Percentiles rank a stretch among this genome's conserved stretches.
Conservation (phyloP, 1,140 invertebrate genomes). For the Idris sp. region DNA sequence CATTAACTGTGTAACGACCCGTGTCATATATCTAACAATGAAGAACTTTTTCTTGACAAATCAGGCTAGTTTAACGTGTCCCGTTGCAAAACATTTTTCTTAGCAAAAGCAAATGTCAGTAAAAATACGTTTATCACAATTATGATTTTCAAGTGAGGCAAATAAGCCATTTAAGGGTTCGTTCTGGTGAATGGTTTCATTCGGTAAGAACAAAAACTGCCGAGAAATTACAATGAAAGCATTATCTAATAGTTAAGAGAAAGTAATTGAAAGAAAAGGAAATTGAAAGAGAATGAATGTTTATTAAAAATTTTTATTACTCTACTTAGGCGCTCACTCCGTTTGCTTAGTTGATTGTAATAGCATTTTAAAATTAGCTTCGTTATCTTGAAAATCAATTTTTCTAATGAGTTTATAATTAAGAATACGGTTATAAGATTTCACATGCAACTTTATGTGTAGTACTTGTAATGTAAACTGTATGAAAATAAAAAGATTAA, state of each 20-base stretch:
- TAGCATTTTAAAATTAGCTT: too few species aligned
- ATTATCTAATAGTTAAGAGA: constrained; percentile 32
- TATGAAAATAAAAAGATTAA: too few species aligned
- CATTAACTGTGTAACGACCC: constrained; percentile 66
- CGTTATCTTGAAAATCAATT: too few species aligned
- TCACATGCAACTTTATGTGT: too few species aligned
- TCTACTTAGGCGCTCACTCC: constrained; percentile 6
- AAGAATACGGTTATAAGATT: too few species aligned
- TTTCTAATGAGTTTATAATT: too few species aligned
- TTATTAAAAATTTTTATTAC: constrained; percentile 44
- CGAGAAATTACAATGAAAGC: constrained; percentile 34
- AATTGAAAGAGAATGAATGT: constrained; percentile 41
- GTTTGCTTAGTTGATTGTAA: too few species aligned
- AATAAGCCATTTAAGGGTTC: constrained; percentile 49
- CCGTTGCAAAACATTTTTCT: constrained; percentile 37
- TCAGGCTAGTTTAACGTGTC: constrained; percentile 39
- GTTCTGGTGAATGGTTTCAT: constrained; percentile 20
- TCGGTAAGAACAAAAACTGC: constrained; percentile 30
- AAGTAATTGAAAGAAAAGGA: constrained; percentile 38
- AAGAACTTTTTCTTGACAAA: constrained; percentile 57
- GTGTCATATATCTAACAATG: constrained; percentile 60
- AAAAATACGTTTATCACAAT: constrained; percentile 54
- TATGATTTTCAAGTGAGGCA: constrained; percentile 35
- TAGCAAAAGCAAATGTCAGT: constrained; percentile 15
- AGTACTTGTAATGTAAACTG: too few species aligned